Conservation (phyloP, 2,888 invertebrate genomes). For the Caenorhabditis virilis region DNA sequence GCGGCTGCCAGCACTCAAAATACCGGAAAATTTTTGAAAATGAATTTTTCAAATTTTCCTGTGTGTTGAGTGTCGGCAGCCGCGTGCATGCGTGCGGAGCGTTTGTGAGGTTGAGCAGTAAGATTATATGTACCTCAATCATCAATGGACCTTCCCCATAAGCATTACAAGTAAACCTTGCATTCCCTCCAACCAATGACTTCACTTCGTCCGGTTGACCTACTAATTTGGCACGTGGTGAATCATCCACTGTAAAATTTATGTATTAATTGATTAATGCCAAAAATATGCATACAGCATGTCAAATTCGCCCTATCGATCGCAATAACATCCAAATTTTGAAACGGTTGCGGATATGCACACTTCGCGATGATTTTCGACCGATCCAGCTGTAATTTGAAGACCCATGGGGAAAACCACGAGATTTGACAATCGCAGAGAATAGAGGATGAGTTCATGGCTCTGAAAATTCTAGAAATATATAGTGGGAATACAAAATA, state of each 20-base stretch:
- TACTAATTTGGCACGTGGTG: constrained; percentile 49
- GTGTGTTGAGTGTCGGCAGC: no score
- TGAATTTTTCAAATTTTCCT: no score
- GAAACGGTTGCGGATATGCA: constrained; percentile 40
- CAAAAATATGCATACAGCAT: constrained; percentile 34
- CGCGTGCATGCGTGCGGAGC: no score
- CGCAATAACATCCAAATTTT: constrained; percentile 35
- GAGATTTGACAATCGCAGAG: constrained; percentile 55
- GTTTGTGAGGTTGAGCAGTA: no score
- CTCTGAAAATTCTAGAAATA: constrained; percentile 17
- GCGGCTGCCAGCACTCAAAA: no score
- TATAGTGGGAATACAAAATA: not conserved
- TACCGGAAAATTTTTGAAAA: no score
- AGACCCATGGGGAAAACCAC: constrained; percentile 53
- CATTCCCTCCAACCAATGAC: constrained; percentile 29
- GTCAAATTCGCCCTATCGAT: constrained; percentile 48
- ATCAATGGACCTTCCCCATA: constrained; percentile 44
- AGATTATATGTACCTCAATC: no score
- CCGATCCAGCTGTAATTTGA: constrained; percentile 23
- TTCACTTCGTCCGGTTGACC: constrained; percentile 34
- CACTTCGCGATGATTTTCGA: constrained; percentile 38
- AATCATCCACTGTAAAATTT: constrained; percentile 39
- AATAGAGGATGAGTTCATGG: constrained; percentile 44
- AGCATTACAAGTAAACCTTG: constrained; percentile 40
- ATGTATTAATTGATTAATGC: not conserved